These are phyloP conservation scores for Cherax destructor DNA, from an alignment of 1,140 invertebrate genomes.

Conservation along the genomic window DNA sequence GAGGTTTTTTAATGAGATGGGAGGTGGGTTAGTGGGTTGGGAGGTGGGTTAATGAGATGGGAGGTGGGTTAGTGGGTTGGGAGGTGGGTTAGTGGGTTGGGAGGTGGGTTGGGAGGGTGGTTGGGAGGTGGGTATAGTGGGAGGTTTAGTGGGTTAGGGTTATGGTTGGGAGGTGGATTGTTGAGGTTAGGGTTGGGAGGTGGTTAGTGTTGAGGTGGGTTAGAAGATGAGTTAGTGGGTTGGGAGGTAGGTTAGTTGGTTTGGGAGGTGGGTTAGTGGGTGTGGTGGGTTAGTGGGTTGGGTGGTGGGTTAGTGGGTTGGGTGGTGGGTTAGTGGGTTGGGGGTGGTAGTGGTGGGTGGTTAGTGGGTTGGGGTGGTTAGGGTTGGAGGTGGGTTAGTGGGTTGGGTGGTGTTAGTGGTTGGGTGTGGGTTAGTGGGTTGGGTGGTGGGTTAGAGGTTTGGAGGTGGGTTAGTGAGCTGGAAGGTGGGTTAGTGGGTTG, in stretches of 20 bases:
- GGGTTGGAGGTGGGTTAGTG: background rate
- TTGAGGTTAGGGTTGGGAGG: background rate
- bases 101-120: background rate
- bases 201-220: background rate
- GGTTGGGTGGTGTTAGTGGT: background rate
- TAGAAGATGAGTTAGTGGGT: background rate
- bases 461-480: too few species aligned
- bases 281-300: background rate
- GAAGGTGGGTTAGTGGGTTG: background rate
- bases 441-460: background rate
- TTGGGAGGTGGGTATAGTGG: background rate
- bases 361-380: too few species aligned
- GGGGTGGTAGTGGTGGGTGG: too few species aligned
- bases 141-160: too few species aligned
- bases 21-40: too few species aligned
- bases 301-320: background rate
- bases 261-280: background rate
- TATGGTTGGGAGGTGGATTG: background rate
- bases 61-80: too few species aligned
- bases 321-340: too few species aligned
- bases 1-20: too few species aligned
- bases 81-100: background rate
- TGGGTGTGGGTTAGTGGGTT: background rate
- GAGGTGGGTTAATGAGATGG: background rate
- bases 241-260: background rate